Percentiles rank a stretch among this genome's conserved stretches.
Conservation (phyloP, 92 coral and sea anemone species). For the Actinostola sp. region DNA sequence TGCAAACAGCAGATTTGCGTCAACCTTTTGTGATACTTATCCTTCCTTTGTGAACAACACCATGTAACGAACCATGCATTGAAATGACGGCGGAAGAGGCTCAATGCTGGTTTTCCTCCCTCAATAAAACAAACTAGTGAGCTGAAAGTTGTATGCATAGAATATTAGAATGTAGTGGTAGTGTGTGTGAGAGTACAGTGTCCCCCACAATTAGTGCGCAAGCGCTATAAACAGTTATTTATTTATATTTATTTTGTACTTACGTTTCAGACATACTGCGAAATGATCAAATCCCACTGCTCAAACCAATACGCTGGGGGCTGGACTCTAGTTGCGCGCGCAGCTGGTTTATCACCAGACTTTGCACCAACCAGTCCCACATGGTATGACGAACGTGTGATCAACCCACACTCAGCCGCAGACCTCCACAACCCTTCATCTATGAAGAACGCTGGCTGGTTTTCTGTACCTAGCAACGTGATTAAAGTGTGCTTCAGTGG, state of each 20-base stretch:
- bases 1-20: too few relatives aligned
- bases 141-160: too few relatives aligned
- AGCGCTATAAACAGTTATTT: too few relatives aligned
- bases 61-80: too few relatives aligned
- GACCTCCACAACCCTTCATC: conserved; percentile 83
- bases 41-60: too few relatives aligned
- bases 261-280: conserved; percentile 77
- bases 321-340: conserved; percentile 97
- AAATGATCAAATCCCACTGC: conserved; percentile 71
- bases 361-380: conserved; percentile 93
- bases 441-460: conserved; percentile 99
- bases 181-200: too few relatives aligned
- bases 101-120: too few relatives aligned
- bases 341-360: conserved; percentile 84
- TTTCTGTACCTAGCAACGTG: conserved; percentile 62
- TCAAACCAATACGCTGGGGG: conserved; percentile 66
- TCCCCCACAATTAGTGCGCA: too few relatives aligned
- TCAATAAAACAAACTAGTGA: too few relatives aligned
- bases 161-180: too few relatives aligned
- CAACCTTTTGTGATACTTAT: too few relatives aligned
- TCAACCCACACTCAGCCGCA: conserved; percentile 81
- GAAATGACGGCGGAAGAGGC: too few relatives aligned
- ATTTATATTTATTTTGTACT: background rate
- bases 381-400: conserved; percentile 88
- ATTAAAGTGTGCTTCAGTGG: conserved; percentile 93